Percentiles rank a stretch among this genome's conserved stretches.
Evolutionary conservation across 2,113 vertebrate species (phyloP).

Genomic region (Orthochromis malagaraziensis): DNA sequence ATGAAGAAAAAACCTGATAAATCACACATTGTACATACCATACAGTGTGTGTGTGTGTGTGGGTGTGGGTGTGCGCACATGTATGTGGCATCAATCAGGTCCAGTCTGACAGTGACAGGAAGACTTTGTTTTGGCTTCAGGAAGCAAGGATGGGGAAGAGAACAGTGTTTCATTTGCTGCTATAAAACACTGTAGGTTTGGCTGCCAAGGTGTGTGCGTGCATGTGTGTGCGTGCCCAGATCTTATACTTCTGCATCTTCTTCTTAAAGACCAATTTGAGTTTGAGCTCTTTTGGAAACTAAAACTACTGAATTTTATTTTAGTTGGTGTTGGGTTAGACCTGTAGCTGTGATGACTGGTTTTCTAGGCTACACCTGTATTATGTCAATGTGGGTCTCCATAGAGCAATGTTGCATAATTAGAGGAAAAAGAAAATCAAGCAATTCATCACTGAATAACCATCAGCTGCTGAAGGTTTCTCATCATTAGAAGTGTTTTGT

Average conservation of each 20-base stretch:
- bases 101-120: conserved; percentile 4
- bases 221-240: not conserved
- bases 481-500: not conserved
- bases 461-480: not conserved
- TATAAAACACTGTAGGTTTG: not conserved
- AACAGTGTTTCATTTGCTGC: not conserved
- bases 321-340: not conserved
- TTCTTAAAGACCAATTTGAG: not conserved
- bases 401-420: not conserved
- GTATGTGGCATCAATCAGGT: not conserved
- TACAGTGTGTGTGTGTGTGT: not conserved
- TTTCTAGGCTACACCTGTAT: not conserved
- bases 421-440: not conserved
- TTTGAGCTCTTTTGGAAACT: not conserved
- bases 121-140: conserved; percentile 9
- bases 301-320: not conserved
- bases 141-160: not conserved
- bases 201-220: not conserved
- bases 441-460: not conserved
- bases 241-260: not conserved
- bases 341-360: not conserved
- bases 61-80: not conserved
- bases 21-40: not conserved
- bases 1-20: not conserved
- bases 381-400: not conserved